phyloP scores from a whole-genome alignment of 2,888 invertebrate genomes.

The Eristalis intricaria region DNA sequence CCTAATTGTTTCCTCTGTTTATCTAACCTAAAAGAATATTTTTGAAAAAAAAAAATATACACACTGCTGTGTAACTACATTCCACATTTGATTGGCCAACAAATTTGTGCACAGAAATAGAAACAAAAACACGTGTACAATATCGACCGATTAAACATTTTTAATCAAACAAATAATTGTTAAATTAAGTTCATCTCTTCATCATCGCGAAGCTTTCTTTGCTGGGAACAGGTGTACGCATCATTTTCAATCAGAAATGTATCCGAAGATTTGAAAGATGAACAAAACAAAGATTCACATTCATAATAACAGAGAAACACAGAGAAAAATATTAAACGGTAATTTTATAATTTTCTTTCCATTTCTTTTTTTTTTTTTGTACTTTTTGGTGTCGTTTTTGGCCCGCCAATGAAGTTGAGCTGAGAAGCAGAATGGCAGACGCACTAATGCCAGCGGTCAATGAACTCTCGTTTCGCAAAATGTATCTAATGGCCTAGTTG shows the following conservation, averaged over 20 bases:
- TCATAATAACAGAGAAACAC: slow-evolving; percentile 36
- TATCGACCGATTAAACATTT: slow-evolving; percentile 61
- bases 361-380: too few species aligned
- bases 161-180: slow-evolving; percentile 52
- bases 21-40: slow-evolving; percentile 43
- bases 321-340: slow-evolving; percentile 52
- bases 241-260: slow-evolving; percentile 11
- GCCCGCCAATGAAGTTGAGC: not conserved
- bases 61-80: not conserved
- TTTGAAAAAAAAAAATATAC: slow-evolving; percentile 37
- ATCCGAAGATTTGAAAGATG: slow-evolving; percentile 3
- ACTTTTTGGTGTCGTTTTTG: slow-evolving; percentile 27
- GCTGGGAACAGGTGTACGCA: slow-evolving; percentile 23
- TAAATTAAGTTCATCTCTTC: not conserved
- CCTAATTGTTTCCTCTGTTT: slow-evolving; percentile 38
- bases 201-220: not conserved
- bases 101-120: slow-evolving; percentile 8
- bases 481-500: slow-evolving; percentile 71
- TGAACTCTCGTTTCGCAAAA: slow-evolving; percentile 66
- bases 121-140: slow-evolving; percentile 62
- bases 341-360: slow-evolving; percentile 63
- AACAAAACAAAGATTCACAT: slow-evolving; percentile 39
- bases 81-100: slow-evolving; percentile 9
- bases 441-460: slow-evolving; percentile 35
- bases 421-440: slow-evolving; percentile 7